phyloP scores from a whole-genome alignment of 2,113 vertebrate species.

The Leptodactylus fuscus region DNA sequence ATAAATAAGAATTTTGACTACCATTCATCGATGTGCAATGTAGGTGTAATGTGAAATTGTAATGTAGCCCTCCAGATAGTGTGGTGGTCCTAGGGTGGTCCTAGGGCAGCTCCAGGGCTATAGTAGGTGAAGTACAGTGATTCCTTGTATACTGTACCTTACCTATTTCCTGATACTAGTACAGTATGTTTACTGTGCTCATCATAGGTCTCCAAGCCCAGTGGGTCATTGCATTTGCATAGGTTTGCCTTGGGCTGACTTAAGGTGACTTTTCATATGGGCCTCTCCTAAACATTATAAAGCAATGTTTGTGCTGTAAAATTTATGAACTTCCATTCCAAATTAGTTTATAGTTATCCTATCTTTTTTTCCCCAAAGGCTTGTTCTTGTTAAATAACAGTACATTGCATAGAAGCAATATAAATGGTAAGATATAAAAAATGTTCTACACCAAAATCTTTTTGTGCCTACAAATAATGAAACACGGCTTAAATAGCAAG shows the following conservation, averaged over 20 bases:
- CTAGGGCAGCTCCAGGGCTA: too few relatives aligned
- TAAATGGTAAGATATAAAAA: not conserved
- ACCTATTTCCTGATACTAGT: not conserved
- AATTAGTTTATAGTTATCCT: not conserved
- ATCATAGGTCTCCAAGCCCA: not conserved
- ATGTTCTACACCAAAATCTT: not conserved
- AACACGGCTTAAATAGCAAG: not conserved
- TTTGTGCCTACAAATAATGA: not conserved
- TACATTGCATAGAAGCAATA: not conserved
- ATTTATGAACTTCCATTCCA: too few relatives aligned
- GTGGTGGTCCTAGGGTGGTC: too few relatives aligned
- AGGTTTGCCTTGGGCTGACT: not conserved
- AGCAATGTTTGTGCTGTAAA: not conserved
- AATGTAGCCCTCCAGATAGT: too few relatives aligned
- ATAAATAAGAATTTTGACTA: too few relatives aligned
- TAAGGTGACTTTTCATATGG: not conserved
- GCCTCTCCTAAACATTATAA: not conserved
- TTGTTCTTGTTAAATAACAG: not conserved
- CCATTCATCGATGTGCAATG: too few relatives aligned
- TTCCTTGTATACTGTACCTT: too few relatives aligned
- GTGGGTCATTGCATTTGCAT: not conserved
- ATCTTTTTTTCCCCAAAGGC: not conserved
- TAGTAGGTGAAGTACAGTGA: too few relatives aligned
- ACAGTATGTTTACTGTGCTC: not conserved
- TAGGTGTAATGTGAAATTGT: too few relatives aligned